Evolutionary conservation across 2,888 invertebrate genomes (phyloP).

Genomic region (Eristalis pertinax): DNA sequence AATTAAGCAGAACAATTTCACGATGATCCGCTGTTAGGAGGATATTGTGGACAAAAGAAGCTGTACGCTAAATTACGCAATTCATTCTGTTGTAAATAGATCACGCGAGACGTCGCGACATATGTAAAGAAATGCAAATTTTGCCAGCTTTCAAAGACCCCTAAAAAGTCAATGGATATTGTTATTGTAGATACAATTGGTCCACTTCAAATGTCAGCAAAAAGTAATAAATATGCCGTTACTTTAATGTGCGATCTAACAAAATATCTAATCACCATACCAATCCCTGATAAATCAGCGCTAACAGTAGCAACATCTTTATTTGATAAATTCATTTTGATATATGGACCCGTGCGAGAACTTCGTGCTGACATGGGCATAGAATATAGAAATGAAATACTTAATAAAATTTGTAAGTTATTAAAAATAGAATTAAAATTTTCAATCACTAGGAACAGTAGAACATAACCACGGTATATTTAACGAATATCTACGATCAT

Average conservation of each 20-base stretch:
- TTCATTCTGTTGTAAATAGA: no score
- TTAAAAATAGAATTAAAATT: slow-evolving; percentile 47
- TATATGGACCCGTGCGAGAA: no score
- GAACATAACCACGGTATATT: slow-evolving; percentile 58
- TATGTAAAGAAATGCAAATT: no score
- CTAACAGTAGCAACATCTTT: slow-evolving; percentile 44
- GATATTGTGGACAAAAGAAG: background rate
- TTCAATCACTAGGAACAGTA: slow-evolving; percentile 59
- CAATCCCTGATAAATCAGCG: slow-evolving; percentile 73
- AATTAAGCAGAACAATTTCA: background rate
- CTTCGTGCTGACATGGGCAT: no score
- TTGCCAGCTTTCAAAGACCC: background rate
- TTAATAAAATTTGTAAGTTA: no score
- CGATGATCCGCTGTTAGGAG: background rate
- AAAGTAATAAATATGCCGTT: slow-evolving; percentile 60
- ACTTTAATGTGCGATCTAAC: slow-evolving; percentile 70
- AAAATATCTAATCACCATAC: no score
- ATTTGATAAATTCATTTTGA: slow-evolving; percentile 72
- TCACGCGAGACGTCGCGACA: background rate
- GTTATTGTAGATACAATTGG: slow-evolving; percentile 69
- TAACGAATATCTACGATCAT: background rate
- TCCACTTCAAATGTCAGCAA: slow-evolving; percentile 54
- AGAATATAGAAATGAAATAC: no score
- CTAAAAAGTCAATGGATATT: slow-evolving; percentile 52
- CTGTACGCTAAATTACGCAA: background rate